Evolutionary conservation across 37 sponge, comb jelly and placozoan species (phyloP).

Genomic region (Diacarnus erythraeanus): DNA sequence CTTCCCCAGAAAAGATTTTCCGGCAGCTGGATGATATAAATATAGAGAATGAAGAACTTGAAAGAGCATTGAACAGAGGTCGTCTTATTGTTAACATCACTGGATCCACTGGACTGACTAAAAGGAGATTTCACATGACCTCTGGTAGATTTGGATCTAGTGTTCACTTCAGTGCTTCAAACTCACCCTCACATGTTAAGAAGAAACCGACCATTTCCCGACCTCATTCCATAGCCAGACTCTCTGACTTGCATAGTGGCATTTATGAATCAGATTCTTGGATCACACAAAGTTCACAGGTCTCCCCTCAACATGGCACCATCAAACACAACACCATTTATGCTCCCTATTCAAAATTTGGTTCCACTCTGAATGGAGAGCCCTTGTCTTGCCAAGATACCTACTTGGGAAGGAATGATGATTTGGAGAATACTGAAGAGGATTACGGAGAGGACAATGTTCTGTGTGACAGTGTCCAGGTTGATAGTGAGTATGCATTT

Average conservation of each 20-base stretch:
- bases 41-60: constrained; percentile 58
- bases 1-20: constrained; percentile 40
- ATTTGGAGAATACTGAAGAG: neutral
- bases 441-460: neutral
- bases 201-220: neutral
- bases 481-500: constrained; percentile 3
- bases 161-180: neutral
- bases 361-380: neutral
- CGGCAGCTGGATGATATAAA: constrained; percentile 31
- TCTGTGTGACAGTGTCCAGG: neutral
- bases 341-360: neutral
- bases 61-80: neutral
- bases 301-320: neutral
- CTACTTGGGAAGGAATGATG: neutral
- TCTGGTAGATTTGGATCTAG: neutral
- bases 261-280: neutral
- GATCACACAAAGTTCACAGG: neutral
- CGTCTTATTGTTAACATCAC: constrained; percentile 12
- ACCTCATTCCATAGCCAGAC: neutral
- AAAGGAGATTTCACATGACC: constrained; percentile 1
- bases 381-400: neutral
- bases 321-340: neutral
- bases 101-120: neutral
- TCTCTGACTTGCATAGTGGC: neutral
- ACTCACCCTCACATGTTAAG: neutral